Evolutionary conservation across 2,113 vertebrate genomes (phyloP).

Genomic region (Limanda limanda): DNA sequence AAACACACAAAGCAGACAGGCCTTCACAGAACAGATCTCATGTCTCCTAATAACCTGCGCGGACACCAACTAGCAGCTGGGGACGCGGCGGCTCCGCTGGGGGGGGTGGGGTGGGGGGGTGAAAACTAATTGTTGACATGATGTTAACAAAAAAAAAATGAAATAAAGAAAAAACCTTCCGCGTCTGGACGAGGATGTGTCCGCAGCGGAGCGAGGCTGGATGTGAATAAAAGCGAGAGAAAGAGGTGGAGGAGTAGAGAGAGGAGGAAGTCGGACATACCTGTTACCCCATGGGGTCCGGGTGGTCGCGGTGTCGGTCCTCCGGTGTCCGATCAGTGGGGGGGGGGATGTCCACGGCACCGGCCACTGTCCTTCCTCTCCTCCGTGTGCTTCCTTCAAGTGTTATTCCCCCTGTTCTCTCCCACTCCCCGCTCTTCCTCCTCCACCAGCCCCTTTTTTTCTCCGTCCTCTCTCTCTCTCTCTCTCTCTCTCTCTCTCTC

Average conservation of each 20-base stretch:
- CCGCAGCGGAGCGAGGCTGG: background rate
- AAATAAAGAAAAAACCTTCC: background rate
- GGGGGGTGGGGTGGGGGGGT: background rate
- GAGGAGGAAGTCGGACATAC: slow-evolving; percentile 78
- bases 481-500: slow-evolving; percentile 74
- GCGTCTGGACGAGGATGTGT: slow-evolving; percentile 32
- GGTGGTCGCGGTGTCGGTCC: slow-evolving; percentile 79
- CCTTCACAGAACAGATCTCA: slow-evolving; percentile 9
- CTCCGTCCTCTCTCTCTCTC: slow-evolving; percentile 69
- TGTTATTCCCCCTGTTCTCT: slow-evolving; percentile 82
- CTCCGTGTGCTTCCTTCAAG: slow-evolving; percentile 63
- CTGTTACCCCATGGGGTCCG: slow-evolving; percentile 88
- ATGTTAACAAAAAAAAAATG: background rate
- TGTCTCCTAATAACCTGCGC: slow-evolving; percentile 59
- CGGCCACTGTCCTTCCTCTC: slow-evolving; percentile 7
- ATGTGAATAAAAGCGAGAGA: background rate
- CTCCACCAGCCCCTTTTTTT: slow-evolving; percentile 78
- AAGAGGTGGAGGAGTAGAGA: slow-evolving; percentile 11
- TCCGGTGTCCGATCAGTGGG: slow-evolving; percentile 77
- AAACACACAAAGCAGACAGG: slow-evolving; percentile 17
- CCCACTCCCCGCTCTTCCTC: slow-evolving; percentile 71
- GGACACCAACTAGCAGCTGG: slow-evolving; percentile 61
- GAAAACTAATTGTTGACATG: slow-evolving; percentile 72
- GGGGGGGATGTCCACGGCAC: slow-evolving; percentile 71
- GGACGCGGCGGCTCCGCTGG: slow-evolving; percentile 39